Base-by-base conservation (phyloP, 2,113 vertebrate genomes). In the Halichoeres trimaculatus region DNA sequence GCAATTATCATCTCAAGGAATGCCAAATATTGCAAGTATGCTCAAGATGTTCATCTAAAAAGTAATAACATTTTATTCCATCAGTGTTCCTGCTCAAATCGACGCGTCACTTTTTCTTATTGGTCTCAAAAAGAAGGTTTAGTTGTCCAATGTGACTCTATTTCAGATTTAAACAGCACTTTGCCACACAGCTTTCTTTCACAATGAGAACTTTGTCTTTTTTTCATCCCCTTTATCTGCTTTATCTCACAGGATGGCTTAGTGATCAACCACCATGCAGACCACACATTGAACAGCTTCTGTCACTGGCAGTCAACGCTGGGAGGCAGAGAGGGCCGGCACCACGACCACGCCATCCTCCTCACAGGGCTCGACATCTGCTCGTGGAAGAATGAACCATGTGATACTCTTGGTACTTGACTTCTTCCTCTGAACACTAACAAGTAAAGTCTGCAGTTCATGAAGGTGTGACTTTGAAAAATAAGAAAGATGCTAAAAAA, bases 341-440 rank as follows among this genome's bases (percentile, higher is more conserved):
- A 94, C 22, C 96, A 97, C 7, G 96, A 97, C 89, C 96, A 97
- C 0, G 96, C 96, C 78, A 95, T 97, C 87, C 90, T 97, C 22
- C 94, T 97, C 34, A 97, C 96, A 0, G 96, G 96, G 36, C 89
- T 97, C 14, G 96, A 97, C 79, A 97, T 97, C 82, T 97, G 96
- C 80, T 97, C 96, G 24, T 97, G 96, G 96, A 97, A 97, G 87
- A 96, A 97, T 43, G 95, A 96, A 47, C 96, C 96, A 9, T 97
- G 96, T 70, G 96, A 97, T 61, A 97, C 96, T 1, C 85, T 97
- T 66, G 96, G 96, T 97, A 89, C 52, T 65, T 48, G 35, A 6
- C 43, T 5, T 45, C 40, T 41, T 41, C 40, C 2, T 12, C 40
- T 55, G 13, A 20, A 26, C 11, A 48, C 5, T 61, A 10, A 56